These are phyloP conservation scores for Drosophila suzukii DNA, from an alignment of 1,140 invertebrate genomes.

Conservation along the genomic window DNA sequence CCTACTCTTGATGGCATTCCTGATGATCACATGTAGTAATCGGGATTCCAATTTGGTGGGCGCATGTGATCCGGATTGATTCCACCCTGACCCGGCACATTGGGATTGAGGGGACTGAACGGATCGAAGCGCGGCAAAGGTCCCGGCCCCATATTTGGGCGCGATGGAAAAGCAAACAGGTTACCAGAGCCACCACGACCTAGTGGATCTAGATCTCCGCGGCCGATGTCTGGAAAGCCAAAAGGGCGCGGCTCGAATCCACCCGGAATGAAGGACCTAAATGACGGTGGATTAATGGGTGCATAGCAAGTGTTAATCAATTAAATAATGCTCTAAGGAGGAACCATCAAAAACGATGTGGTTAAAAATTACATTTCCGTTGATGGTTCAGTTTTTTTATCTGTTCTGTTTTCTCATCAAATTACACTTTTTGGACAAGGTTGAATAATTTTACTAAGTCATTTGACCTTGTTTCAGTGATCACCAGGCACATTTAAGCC, in stretches of 20 bases:
- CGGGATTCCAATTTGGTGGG: conserved; percentile 85
- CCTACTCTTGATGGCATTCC: neutral
- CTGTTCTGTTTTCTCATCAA: too few species aligned
- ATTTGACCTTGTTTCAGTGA: too few species aligned
- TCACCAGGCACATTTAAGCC: too few species aligned
- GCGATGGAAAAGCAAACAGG: conserved; percentile 87
- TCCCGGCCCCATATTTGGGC: conserved; percentile 38
- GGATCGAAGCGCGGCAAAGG: conserved; percentile 92
- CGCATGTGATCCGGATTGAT: conserved; percentile 90
- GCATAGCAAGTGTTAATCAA: neutral
- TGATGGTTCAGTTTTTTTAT: neutral
- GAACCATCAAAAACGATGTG: neutral
- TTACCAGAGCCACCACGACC: conserved; percentile 88
- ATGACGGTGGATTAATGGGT: neutral
- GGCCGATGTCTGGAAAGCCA: conserved; percentile 86
- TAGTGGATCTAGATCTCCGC: conserved; percentile 91
- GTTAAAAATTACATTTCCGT: neutral
- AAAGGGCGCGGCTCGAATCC: conserved; percentile 72
- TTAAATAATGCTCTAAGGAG: neutral
- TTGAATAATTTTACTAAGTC: too few species aligned
- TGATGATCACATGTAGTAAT: conserved; percentile 68
- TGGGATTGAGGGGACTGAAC: conserved; percentile 88
- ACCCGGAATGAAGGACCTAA: conserved; percentile 48
- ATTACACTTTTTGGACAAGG: too few species aligned
- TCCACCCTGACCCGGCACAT: conserved; percentile 63